These are phyloP conservation scores for Helobdella robusta DNA, from an alignment of 2,888 invertebrate genomes.

Conservation along the genomic window DNA sequence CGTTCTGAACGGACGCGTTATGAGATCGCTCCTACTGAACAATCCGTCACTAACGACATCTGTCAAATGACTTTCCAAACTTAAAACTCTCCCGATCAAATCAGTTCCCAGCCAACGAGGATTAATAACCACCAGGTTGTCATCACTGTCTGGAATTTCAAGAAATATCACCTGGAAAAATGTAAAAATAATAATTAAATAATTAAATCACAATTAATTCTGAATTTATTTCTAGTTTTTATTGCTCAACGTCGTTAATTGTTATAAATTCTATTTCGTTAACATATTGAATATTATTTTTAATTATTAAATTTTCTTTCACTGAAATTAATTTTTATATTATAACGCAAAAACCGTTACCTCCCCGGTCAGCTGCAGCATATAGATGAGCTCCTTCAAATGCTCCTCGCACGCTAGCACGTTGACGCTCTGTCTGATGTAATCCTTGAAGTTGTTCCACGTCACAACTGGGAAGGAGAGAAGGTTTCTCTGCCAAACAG, in stretches of 20 bases:
- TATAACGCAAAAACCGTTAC: constrained; percentile 47
- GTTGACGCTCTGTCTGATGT: constrained; percentile 57
- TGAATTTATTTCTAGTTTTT: too few relatives aligned
- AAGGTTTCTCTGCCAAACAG: constrained; percentile 53
- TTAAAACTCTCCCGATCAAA: constrained; percentile 60
- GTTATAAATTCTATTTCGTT: too few relatives aligned
- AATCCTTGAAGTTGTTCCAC: constrained; percentile 56
- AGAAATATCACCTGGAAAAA: constrained; percentile 57
- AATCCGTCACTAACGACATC: not conserved
- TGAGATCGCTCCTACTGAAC: not conserved
- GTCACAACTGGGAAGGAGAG: constrained; percentile 59
- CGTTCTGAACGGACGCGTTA: not conserved
- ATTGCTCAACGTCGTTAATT: too few relatives aligned
- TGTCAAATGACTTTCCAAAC: not conserved
- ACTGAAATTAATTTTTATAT: too few relatives aligned
- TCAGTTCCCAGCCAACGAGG: constrained; percentile 62
- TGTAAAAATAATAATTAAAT: too few relatives aligned
- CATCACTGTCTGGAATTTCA: constrained; percentile 51
- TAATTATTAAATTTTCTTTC: too few relatives aligned
- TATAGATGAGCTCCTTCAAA: constrained; percentile 57
- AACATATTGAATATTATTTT: too few relatives aligned
- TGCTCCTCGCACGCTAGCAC: constrained; percentile 60
- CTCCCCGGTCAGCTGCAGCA: constrained; percentile 61
- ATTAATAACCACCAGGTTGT: constrained; percentile 59
- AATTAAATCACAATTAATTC: too few relatives aligned